These are phyloP conservation scores for Papilio demoleus DNA, from an alignment of 2,888 invertebrate species.

Conservation along the genomic window DNA sequence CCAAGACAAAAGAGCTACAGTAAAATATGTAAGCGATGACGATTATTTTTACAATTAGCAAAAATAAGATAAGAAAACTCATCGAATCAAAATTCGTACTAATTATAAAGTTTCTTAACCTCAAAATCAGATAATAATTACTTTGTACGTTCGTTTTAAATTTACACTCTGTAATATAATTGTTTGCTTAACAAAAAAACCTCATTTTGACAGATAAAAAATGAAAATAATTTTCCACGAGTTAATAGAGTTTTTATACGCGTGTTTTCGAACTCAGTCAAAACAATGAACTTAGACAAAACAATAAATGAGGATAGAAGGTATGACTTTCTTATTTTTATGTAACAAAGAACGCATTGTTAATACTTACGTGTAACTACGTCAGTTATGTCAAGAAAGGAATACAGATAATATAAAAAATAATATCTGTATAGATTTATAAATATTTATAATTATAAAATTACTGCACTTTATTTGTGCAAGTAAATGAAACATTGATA, in stretches of 20 bases:
- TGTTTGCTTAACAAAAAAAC: not conserved
- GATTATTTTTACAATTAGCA: not conserved
- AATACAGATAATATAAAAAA: not conserved
- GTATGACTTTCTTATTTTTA: not conserved
- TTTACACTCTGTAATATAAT: not conserved
- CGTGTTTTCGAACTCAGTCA: not conserved
- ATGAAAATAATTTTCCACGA: not conserved
- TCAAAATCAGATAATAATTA: not conserved
- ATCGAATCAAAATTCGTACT: not conserved
- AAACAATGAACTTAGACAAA: constrained; percentile 13
- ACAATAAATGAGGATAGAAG: not conserved
- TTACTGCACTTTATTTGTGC: not conserved
- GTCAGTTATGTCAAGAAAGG: not conserved
- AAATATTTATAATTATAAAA: constrained; percentile 14
- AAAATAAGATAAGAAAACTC: not conserved
- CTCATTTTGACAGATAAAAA: too few relatives aligned
- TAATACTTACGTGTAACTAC: not conserved
- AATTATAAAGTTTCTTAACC: not conserved
- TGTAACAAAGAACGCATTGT: constrained; percentile 11
- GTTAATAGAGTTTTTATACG: not conserved
- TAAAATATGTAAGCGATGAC: constrained; percentile 17
- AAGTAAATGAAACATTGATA: not conserved
- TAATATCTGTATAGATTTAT: not conserved
- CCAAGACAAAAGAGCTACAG: constrained; percentile 41
- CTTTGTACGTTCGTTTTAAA: not conserved